Base-by-base conservation (phyloP, 2,888 invertebrate species). In the Sinodicranocentrus sp. region DNA sequence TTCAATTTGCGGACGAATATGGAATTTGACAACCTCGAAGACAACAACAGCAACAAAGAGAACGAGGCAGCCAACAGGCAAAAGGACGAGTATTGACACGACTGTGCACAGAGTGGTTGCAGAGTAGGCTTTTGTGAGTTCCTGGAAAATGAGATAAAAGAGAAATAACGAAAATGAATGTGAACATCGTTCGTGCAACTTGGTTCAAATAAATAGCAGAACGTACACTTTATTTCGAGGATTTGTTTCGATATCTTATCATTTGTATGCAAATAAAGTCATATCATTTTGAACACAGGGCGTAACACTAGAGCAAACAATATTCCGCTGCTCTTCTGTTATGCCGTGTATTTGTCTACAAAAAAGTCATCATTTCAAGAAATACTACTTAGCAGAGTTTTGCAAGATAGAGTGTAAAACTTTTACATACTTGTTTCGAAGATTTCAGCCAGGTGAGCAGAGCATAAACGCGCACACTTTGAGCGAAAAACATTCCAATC, bases 71-170 rank as follows among this genome's bases (percentile, higher is more conserved):
- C 71, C 76, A 15, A 84, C 61, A n/a, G 80, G 80, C 44, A 84
- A 54, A 6, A 79, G 48, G 0, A 84, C 84, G 21, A 84, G 67
- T n/a, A 84, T 65, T 26, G 80, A 70, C 23, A 84, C 76, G 43
- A 84, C 80, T 0, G 82, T 84, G 23, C 80, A 82, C 25, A 82
- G 65, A 15, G 84, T 75, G 15, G 84, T 84, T 63, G 71, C 72
- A 19, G 84, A 80, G 65, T 84, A 84, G 19, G 80, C 80, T 63
- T 79, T 79, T 6, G 71, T 79, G 21, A 79, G 79, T 61, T 79
- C 79, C 79, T 79, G 21, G 8, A 33, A 17, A 61, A 3, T 43
- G 17, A 75, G 13, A 44, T 17, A 28, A 19, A 39, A 33, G n/a
- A 67, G 33, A 75, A 28, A 33, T 10, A n/a, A 59, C 13, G 19